These are phyloP conservation scores for Mormyrops attenuatus DNA, from an alignment of 2,797 vertebrate species.

Conservation along the genomic window DNA sequence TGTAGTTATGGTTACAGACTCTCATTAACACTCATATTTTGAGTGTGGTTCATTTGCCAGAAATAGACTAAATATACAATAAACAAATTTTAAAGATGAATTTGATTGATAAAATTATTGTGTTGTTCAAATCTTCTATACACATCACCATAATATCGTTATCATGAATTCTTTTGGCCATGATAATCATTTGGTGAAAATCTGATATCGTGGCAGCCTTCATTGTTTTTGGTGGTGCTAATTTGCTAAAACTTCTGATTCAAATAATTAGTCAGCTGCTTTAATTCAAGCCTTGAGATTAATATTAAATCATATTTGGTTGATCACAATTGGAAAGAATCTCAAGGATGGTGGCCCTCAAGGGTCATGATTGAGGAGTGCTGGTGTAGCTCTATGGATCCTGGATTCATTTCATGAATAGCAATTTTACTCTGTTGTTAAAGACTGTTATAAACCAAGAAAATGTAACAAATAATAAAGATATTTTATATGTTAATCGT, in stretches of 20 bases:
- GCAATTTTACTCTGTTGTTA: no score
- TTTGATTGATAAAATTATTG: not conserved
- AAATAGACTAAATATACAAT: not conserved
- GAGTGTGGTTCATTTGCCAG: not conserved
- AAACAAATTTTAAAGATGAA: not conserved
- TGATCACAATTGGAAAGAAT: no score
- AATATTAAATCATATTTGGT: no score
- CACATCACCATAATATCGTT: not conserved
- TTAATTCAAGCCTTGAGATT: no score
- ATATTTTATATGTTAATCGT: no score
- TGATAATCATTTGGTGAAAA: not conserved
- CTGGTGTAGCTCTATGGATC: no score
- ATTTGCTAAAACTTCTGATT: not conserved
- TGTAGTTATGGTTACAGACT: not conserved
- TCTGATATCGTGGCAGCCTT: not conserved
- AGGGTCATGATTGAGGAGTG: no score
- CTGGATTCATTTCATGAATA: no score
- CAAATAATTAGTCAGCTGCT: no score
- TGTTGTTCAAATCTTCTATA: not conserved
- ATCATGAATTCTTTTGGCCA: not conserved
- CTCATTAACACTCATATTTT: not conserved
- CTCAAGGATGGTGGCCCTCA: no score
- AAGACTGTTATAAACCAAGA: no score
- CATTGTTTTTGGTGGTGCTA: not conserved
- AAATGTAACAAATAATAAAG: no score